Percentiles rank a stretch among this genome's conserved stretches.
Conservation (phyloP, 2,888 invertebrate genomes). For the Cheilosia vulpina region DNA sequence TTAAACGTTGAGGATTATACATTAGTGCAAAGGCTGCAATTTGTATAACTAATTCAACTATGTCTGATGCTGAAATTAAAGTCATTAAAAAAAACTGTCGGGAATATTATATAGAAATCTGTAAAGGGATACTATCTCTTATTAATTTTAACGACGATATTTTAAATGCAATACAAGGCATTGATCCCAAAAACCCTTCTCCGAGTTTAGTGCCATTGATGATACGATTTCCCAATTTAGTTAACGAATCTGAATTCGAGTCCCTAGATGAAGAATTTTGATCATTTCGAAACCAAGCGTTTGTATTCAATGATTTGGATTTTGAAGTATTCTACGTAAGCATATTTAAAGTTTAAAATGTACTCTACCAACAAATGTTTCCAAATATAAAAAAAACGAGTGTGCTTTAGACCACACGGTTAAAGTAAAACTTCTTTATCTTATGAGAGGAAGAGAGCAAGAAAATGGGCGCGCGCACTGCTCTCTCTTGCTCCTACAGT, state of each 20-base stretch:
- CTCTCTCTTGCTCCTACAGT: too few relatives aligned
- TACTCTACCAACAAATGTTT: neutral
- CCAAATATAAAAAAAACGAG: neutral
- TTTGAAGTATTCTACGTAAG: neutral
- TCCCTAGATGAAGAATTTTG: slow-evolving; percentile 38
- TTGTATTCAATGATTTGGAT: neutral
- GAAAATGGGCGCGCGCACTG: too few relatives aligned
- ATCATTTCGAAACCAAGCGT: slow-evolving; percentile 1
- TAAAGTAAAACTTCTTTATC: too few relatives aligned
- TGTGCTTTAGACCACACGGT: too few relatives aligned
- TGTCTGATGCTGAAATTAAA: neutral
- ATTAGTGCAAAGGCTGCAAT: too few relatives aligned
- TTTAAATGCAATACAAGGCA: too few relatives aligned
- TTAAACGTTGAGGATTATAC: too few relatives aligned
- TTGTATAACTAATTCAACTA: too few relatives aligned
- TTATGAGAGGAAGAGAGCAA: too few relatives aligned
- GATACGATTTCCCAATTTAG: slow-evolving; percentile 29
- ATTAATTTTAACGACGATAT: too few relatives aligned
- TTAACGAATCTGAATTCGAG: too few relatives aligned
- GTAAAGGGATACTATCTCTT: slow-evolving; percentile 20
- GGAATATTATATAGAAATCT: slow-evolving; percentile 4
- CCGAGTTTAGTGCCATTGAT: neutral
- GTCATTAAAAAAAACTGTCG: neutral
- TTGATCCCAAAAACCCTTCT: slow-evolving; percentile 18
- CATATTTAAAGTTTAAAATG: slow-evolving; percentile 3